phyloP scores from a whole-genome alignment of 2,113 vertebrate genomes.

The Percopsis transmontana region DNA sequence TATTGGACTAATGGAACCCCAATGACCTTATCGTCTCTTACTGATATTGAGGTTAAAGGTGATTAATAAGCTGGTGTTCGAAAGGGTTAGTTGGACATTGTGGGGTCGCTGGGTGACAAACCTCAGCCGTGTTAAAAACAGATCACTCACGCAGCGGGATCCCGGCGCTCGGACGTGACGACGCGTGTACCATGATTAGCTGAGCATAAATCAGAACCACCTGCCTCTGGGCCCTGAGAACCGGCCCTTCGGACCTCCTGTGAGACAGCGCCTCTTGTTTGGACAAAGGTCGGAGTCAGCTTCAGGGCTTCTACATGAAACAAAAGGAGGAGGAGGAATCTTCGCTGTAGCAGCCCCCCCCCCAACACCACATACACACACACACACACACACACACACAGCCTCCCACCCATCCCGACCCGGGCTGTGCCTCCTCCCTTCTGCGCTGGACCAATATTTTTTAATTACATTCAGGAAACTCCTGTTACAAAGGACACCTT shows the following conservation, averaged over 20 bases:
- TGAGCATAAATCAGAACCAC: constrained; percentile 76
- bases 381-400: constrained; percentile 46
- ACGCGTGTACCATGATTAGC: constrained; percentile 71
- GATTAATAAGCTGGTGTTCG: not conserved
- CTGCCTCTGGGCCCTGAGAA: constrained; percentile 66
- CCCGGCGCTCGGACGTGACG: constrained; percentile 60
- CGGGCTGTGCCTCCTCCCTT: constrained; percentile 48
- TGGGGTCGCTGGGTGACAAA: constrained; percentile 45
- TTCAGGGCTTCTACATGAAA: constrained; percentile 62
- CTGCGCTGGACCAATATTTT: constrained; percentile 66
- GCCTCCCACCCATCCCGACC: constrained; percentile 8
- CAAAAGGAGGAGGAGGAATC: constrained; percentile 41
- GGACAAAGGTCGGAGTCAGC: constrained; percentile 61
- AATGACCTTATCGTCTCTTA: not conserved
- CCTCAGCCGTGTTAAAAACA: constrained; percentile 57
- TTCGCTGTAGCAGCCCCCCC: not conserved
- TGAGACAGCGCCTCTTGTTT: constrained; percentile 62
- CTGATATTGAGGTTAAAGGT: constrained; percentile 19
- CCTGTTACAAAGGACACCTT: constrained; percentile 76
- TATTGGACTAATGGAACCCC: not conserved
- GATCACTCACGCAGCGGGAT: constrained; percentile 70
- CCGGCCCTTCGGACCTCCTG: constrained; percentile 59
- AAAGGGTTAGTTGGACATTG: constrained; percentile 50
- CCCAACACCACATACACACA: constrained; percentile 31
- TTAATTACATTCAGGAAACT: constrained; percentile 78